A percentile compares a stretch with the other conserved stretches of the same genome.
Conservation (phyloP, 1,140 invertebrate species). For the Meloidogyne exigua region DNA sequence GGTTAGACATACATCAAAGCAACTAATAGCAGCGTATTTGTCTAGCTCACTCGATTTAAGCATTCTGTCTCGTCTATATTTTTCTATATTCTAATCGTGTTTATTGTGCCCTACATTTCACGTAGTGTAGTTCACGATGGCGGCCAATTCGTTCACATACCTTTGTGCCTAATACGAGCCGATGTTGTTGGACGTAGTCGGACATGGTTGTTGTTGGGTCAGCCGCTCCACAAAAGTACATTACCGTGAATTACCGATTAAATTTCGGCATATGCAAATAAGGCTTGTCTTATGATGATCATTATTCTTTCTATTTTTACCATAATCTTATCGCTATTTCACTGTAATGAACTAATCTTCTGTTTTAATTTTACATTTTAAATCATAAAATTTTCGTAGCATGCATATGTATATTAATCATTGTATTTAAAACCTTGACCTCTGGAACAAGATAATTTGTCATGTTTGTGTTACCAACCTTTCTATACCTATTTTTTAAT, state of each 20-base stretch:
- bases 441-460: too few relatives aligned
- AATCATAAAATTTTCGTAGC: too few relatives aligned
- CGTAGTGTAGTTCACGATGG: neutral
- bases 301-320: too few relatives aligned
- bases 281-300: neutral
- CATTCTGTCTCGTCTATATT: neutral
- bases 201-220: constrained; percentile 2
- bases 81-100: neutral
- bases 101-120: neutral
- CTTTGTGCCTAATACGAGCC: neutral
- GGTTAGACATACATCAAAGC: neutral
- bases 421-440: too few relatives aligned
- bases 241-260: neutral
- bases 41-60: neutral
- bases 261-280: constrained; percentile 4
- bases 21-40: neutral
- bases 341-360: too few relatives aligned
- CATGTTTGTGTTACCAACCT: too few relatives aligned
- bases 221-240: neutral
- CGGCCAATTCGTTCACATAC: neutral
- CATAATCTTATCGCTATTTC: too few relatives aligned
- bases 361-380: too few relatives aligned
- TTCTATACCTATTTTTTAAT: neutral
- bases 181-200: neutral
- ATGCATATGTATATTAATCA: too few relatives aligned